A percentile compares a stretch with the other conserved stretches of the same genome.
Evolutionary conservation across 2,113 vertebrate genomes (phyloP).

Genomic region (Platichthys flesus): DNA sequence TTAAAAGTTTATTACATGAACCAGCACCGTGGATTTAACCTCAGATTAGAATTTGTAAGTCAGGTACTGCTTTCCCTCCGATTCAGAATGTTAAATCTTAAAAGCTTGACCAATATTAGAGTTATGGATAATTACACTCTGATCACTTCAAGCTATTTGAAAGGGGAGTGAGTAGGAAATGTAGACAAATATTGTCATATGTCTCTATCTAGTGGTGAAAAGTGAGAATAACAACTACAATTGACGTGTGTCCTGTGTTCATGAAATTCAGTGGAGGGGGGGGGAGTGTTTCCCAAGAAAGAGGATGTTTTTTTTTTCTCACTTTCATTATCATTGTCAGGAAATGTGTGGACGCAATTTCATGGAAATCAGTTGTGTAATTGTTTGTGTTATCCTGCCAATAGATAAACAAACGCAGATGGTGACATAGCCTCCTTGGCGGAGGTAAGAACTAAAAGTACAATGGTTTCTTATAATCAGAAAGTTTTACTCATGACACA

Average conservation of each 20-base stretch:
- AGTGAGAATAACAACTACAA: background rate
- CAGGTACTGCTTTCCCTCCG: too few relatives aligned
- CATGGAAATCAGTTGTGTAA: too few relatives aligned
- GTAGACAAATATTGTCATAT: background rate
- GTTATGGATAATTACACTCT: background rate
- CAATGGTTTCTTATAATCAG: background rate
- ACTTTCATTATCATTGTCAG: too few relatives aligned
- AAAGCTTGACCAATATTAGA: background rate
- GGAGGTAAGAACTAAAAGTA: background rate
- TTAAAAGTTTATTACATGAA: background rate
- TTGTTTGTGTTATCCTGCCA: too few relatives aligned
- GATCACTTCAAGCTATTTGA: background rate
- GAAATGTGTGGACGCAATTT: background rate
- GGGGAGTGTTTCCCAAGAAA: too few relatives aligned
- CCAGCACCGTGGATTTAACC: background rate
- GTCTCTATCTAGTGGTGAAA: slow-evolving; percentile 61
- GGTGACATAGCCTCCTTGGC: too few relatives aligned
- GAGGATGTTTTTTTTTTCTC: too few relatives aligned
- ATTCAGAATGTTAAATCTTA: background rate
- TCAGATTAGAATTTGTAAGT: slow-evolving; percentile 2
- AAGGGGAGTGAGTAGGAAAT: background rate
- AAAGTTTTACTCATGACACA: slow-evolving; percentile 50
- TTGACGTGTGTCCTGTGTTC: background rate
- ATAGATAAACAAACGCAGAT: background rate
- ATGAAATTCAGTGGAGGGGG: too few relatives aligned